A percentile compares a stretch with the other conserved stretches of the same genome.
These are phyloP conservation scores for Naso thynnoides DNA, from an alignment of 2,797 vertebrate genomes.

Conservation along the genomic window DNA sequence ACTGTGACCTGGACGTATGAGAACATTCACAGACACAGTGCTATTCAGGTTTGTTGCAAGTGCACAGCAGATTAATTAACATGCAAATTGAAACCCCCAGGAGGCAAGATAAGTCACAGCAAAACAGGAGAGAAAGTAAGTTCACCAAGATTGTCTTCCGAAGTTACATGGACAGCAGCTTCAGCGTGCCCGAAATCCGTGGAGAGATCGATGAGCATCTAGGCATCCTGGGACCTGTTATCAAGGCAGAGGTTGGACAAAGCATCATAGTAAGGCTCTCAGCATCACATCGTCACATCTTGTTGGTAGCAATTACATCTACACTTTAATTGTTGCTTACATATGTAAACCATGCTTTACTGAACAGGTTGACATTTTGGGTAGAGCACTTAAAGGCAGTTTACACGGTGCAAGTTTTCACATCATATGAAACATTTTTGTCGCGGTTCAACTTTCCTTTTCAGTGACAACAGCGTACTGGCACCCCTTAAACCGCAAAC, in stretches of 20 bases:
- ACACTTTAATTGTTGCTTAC: too few relatives aligned
- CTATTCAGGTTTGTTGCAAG: too few relatives aligned
- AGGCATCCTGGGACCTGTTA: conserved; percentile 94
- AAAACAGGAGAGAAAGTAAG: conserved; percentile 65
- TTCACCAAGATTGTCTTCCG: conserved; percentile 93
- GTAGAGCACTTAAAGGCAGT: too few relatives aligned
- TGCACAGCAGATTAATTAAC: background rate
- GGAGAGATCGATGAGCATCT: conserved; percentile 93
- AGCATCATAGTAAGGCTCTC: conserved; percentile 88
- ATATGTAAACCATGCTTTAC: too few relatives aligned
- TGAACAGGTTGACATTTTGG: too few relatives aligned
- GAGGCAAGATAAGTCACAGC: conserved; percentile 74
- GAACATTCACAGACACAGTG: too few relatives aligned
- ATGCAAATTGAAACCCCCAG: conserved; percentile 58
- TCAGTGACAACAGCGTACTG: too few relatives aligned
- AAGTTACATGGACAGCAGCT: conserved; percentile 89
- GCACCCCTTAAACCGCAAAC: too few relatives aligned
- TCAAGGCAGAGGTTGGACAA: conserved; percentile 93
- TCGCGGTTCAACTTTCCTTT: too few relatives aligned
- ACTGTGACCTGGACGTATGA: too few relatives aligned
- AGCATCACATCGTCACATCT: background rate
- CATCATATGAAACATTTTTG: too few relatives aligned
- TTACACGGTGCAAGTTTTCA: too few relatives aligned
- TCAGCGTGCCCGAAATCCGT: conserved; percentile 83
- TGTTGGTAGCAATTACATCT: background rate